Evolutionary conservation across 2,888 invertebrate species (phyloP).

Genomic region (Eristalinus sepulchralis): DNA sequence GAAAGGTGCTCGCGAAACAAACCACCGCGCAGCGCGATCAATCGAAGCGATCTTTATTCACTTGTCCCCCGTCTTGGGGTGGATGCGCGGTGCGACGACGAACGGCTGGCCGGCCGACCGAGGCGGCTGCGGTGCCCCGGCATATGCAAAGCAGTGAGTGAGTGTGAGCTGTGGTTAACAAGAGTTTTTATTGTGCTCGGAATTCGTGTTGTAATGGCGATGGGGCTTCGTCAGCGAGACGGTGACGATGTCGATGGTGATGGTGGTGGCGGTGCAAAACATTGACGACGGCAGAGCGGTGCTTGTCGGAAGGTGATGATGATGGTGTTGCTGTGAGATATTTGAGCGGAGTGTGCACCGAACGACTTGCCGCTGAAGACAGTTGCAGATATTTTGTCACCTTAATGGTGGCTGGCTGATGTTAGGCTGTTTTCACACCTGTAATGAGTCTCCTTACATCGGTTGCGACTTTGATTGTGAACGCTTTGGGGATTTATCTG

Average conservation of each 20-base stretch:
- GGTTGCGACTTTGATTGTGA: constrained; percentile 27
- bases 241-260: not conserved
- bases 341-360: constrained; percentile 47
- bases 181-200: constrained; percentile 65
- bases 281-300: not conserved
- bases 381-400: constrained; percentile 69
- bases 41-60: constrained; percentile 69
- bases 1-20: constrained; percentile 55
- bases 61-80: constrained; percentile 54
- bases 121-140: constrained; percentile 10
- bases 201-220: constrained; percentile 42
- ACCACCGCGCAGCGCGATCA: constrained; percentile 57
- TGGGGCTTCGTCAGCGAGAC: not conserved
- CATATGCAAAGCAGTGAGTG: constrained; percentile 63
- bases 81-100: constrained; percentile 15
- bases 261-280: not conserved
- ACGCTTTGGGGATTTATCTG: constrained; percentile 17
- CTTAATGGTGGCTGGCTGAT: constrained; percentile 51
- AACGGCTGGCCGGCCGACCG: not conserved
- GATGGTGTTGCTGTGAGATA: constrained; percentile 62
- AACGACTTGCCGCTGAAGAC: constrained; percentile 41
- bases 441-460: constrained; percentile 46
- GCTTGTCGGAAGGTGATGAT: constrained; percentile 27
- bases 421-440: constrained; percentile 56
- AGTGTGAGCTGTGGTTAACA: constrained; percentile 65